Evolutionary conservation across 2,797 vertebrate genomes (phyloP).

Genomic region (Steatocranus sp.): DNA sequence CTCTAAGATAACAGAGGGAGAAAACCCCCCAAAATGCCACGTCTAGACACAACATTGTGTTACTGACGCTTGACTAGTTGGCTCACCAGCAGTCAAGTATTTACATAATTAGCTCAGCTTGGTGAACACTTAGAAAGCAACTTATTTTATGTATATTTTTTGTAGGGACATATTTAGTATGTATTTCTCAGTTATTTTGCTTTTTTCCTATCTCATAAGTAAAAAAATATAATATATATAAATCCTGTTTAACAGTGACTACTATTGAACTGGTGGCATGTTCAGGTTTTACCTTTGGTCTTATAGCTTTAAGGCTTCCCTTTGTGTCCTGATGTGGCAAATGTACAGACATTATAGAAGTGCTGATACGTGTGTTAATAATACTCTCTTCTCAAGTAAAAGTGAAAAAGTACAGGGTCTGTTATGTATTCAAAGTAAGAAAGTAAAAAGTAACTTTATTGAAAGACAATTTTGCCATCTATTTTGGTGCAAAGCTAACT

Average conservation of each 20-base stretch:
- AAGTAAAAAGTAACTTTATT: too few relatives aligned
- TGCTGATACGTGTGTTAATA: too few relatives aligned
- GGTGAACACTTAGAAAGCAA: not conserved
- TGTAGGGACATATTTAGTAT: not conserved
- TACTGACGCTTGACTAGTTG: slow-evolving; percentile 37
- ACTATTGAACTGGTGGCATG: not conserved
- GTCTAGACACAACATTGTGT: slow-evolving; percentile 66
- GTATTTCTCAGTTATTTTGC: not conserved
- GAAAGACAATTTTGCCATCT: too few relatives aligned
- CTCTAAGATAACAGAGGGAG: not conserved
- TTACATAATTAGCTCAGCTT: slow-evolving; percentile 45
- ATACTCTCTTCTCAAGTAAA: too few relatives aligned
- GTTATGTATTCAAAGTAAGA: too few relatives aligned
- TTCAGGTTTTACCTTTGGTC: not conserved
- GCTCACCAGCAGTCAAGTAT: slow-evolving; percentile 40
- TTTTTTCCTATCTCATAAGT: not conserved
- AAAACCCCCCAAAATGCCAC: slow-evolving; percentile 11
- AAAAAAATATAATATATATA: not conserved
- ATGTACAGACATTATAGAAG: too few relatives aligned
- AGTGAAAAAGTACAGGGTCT: too few relatives aligned
- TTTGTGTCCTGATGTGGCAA: too few relatives aligned
- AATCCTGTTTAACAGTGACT: not conserved
- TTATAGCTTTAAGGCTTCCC: not conserved
- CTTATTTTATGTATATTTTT: not conserved
- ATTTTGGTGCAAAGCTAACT: too few relatives aligned